These are phyloP conservation scores for Chlorodrepanis virens DNA, from an alignment of 2,113 vertebrate genomes.

Conservation along the genomic window DNA sequence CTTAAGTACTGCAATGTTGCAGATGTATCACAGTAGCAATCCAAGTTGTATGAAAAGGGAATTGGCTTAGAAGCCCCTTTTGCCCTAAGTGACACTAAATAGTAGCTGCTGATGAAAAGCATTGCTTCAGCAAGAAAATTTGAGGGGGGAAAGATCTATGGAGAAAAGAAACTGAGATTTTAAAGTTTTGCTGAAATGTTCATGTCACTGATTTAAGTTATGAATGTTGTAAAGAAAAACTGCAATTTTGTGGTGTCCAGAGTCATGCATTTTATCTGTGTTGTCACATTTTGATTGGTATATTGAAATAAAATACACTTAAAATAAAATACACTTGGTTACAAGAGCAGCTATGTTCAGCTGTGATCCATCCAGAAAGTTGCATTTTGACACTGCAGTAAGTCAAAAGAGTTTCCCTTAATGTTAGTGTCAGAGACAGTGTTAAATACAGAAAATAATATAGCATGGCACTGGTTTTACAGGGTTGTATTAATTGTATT, in stretches of 20 bases:
- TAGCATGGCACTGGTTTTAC: not conserved
- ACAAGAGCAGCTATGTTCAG: not conserved
- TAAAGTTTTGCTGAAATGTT: not conserved
- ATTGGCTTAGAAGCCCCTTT: constrained; percentile 30
- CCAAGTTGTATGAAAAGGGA: not conserved
- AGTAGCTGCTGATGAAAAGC: constrained; percentile 3
- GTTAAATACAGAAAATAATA: not conserved
- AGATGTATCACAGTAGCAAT: not conserved
- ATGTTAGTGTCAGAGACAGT: not conserved
- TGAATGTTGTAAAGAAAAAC: not conserved
- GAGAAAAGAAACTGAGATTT: not conserved
- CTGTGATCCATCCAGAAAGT: not conserved
- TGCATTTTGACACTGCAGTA: not conserved
- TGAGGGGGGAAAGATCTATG: not conserved
- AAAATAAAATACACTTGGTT: not conserved
- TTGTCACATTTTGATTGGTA: not conserved
- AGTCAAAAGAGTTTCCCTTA: not conserved
- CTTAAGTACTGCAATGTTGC: not conserved
- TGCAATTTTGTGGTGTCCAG: not conserved
- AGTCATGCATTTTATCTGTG: not conserved
- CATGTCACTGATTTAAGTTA: not conserved
- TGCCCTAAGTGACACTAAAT: not conserved
- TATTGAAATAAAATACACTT: not conserved
- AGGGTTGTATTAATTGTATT: not conserved
- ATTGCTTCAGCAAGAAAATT: not conserved